Evolutionary conservation across 92 coral and sea anemone genomes (phyloP), one percentile per base, ranked within the genome.

Genomic region (Bergia sp.): DNA sequence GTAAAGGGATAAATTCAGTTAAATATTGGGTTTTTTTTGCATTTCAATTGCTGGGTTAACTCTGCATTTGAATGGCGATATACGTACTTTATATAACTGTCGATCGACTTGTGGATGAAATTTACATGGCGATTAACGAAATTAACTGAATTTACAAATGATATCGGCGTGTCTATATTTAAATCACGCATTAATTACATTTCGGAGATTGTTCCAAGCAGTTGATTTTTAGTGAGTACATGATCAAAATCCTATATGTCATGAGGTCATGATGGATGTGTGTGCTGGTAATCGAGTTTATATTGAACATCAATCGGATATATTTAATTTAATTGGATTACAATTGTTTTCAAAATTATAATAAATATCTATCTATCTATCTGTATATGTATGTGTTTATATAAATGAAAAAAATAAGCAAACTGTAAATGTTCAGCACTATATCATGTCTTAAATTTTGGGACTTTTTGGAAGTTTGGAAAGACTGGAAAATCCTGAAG

Each of bases 241-340:
- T 61, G 69, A 21, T 16, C 69, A 3, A 16, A 61, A 61, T 61
- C 69, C n/a, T 16, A 61, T 61, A 20, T 53, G 58, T 18, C 41
- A 36, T 71, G 6, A 18, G 11, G 21, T 73, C 15, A 73, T 73
- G 37, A 71, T 39, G 7, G 5, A 42, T 11, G 6, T 13, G 37
- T 83, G 53, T 69, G 77, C 38, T 44, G 42, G 76, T 0, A 40
- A 61, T 42, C n/a, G 3, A 29, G 58, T 7, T 29, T 29, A 29
- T 69, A 39, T 36, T 83, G 79, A 44, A 8, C 73, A 23, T 44
- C 49, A n/a, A 42, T 66, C 38, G 44, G 45, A 16, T 18, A 71
- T 43, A 41, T 69, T 45, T 44, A 36, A 41, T 71, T 69, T 84
- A 45, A 84, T 69, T 84, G 79, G 87, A 84, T 84, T 84, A 84